Conservation (phyloP, 2,113 vertebrate genomes). For the Rhea pennata region DNA sequence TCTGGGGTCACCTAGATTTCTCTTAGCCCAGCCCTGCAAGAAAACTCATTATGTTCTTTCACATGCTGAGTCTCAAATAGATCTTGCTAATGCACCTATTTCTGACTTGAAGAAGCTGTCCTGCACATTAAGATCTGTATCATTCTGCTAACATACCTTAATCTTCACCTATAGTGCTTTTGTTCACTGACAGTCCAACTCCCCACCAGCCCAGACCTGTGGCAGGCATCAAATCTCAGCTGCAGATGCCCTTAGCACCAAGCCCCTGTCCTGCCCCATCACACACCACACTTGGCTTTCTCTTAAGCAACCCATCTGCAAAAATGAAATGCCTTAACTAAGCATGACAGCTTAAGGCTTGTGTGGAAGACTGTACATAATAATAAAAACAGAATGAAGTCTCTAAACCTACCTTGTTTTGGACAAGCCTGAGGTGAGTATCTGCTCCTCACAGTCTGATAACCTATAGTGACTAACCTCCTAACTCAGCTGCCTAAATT, state of each 20-base stretch:
- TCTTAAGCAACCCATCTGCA: background rate
- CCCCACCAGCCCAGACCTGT: background rate
- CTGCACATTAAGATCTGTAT: background rate
- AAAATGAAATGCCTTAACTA: background rate
- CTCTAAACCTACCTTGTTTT: background rate
- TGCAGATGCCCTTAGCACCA: background rate
- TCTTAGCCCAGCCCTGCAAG: background rate
- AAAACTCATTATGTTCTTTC: background rate
- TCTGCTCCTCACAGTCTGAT: background rate
- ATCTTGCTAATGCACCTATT: background rate
- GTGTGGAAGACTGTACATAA: background rate
- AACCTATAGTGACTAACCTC: background rate
- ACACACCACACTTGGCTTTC: background rate
- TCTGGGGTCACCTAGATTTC: background rate
- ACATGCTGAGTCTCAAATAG: background rate
- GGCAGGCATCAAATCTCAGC: background rate
- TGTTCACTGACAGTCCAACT: fast-evolving
- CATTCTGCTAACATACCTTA: background rate
- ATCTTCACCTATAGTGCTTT: background rate
- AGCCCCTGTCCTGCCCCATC: background rate
- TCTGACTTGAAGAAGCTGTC: background rate
- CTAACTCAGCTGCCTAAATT: background rate
- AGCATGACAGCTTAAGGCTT: fast-evolving
- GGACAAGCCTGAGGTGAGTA: too few species aligned
- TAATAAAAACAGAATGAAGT: background rate